Conservation (phyloP, 1,140 invertebrate species). For the Drosophila auraria region DNA sequence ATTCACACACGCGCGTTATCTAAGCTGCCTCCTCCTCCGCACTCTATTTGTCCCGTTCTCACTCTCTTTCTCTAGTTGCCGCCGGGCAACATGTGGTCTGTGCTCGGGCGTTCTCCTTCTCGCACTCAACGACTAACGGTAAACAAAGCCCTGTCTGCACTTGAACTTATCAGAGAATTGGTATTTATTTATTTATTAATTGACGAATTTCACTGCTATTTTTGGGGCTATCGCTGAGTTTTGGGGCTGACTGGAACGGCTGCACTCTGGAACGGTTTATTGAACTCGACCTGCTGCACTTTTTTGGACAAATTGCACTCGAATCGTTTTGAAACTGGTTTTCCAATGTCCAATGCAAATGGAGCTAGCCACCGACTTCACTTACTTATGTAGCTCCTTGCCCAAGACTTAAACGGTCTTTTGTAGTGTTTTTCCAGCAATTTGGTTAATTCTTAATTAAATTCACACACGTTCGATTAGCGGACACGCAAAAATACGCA, state of each 20-base stretch:
- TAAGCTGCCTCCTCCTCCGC: constrained; percentile 12
- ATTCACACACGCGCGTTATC: constrained; percentile 70
- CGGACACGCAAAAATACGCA: constrained; percentile 52
- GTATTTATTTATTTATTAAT: constrained; percentile 28
- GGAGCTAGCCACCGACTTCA: constrained; percentile 42
- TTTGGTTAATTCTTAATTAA: constrained; percentile 55
- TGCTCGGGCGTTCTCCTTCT: constrained; percentile 16
- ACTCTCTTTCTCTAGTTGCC: neutral
- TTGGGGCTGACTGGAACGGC: constrained; percentile 7
- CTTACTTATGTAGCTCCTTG: constrained; percentile 32
- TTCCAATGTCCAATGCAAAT: constrained; percentile 45
- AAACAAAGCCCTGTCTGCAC: constrained; percentile 68
- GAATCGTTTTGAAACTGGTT: constrained; percentile 66
- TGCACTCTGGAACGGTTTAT: constrained; percentile 55
- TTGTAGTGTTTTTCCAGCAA: constrained; percentile 25
- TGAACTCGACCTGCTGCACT: constrained; percentile 62
- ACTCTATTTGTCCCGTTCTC: constrained; percentile 1
- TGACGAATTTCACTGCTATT: constrained; percentile 37
- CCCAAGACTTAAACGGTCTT: constrained; percentile 55
- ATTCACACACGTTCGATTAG: constrained; percentile 63
- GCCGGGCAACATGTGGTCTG: constrained; percentile 71
- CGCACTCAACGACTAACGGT: constrained; percentile 54
- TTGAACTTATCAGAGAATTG: constrained; percentile 66
- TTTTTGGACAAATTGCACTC: constrained; percentile 62
- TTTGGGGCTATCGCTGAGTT: constrained; percentile 19